These are phyloP conservation scores for Opisthocomus hoazin DNA, from an alignment of 2,113 vertebrate species.

Conservation along the genomic window DNA sequence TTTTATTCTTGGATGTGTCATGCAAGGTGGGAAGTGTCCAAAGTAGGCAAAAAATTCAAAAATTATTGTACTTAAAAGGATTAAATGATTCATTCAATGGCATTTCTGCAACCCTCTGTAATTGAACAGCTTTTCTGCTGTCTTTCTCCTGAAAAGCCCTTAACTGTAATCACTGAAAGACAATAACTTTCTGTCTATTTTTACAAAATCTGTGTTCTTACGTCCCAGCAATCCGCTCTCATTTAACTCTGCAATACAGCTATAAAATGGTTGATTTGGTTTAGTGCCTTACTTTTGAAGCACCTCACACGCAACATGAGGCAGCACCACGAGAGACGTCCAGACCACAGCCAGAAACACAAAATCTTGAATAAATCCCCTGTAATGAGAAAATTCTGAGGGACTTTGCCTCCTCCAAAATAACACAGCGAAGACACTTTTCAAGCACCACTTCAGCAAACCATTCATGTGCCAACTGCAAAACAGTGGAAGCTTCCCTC, in stretches of 20 bases:
- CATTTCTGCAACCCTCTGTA: constrained; percentile 41
- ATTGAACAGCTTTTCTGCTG: constrained; percentile 31
- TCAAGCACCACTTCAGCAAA: not conserved
- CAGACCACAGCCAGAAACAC: not conserved
- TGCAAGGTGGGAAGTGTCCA: not conserved
- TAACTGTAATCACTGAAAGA: not conserved
- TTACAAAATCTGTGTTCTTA: not conserved
- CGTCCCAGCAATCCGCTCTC: not conserved
- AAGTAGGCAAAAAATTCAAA: not conserved
- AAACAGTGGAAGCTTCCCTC: not conserved
- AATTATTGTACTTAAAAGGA: constrained; percentile 21
- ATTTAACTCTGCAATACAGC: constrained; percentile 3
- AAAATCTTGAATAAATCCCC: not conserved
- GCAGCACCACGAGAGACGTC: not conserved
- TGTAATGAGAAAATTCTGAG: not conserved
- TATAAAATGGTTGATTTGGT: constrained; percentile 32
- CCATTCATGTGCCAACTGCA: not conserved
- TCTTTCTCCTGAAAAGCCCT: not conserved
- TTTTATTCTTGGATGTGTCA: not conserved
- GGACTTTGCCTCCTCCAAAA: not conserved
- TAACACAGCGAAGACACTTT: not conserved
- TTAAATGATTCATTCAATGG: constrained; percentile 25
- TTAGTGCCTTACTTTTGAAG: not conserved
- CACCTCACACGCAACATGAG: not conserved
- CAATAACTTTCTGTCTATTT: constrained; percentile 34